Evolutionary conservation across 2,113 vertebrate genomes (phyloP), one percentile per base, ranked within the genome.

Genomic region (Pterophyllum scalare): DNA sequence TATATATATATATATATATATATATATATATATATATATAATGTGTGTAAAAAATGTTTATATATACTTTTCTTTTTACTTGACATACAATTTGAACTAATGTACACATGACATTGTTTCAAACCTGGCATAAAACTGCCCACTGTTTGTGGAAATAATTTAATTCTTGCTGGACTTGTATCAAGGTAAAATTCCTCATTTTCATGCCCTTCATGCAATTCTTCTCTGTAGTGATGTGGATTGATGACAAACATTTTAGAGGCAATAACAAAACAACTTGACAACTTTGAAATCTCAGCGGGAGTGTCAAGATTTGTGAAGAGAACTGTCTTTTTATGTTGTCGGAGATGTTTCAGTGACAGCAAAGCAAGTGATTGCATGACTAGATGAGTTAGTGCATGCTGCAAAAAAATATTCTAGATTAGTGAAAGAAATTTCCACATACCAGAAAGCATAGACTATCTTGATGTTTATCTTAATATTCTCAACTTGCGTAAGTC

Each of bases 211-310:
- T 84, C 22, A 59, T 31, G n/a, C 10, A 22, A 61, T 17, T 56
- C 35, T 54, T 22, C 76, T 28, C 62, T 72, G 35, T 19, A 60
- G 65, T 24, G 46, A 78, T 64, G 20, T 72, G 61, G n/a, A 72
- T 74, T 61, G 35, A n/a, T 77, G 75, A 78, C 40, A 76, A 77
- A 19, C 26, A 56, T 86, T 78, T 52, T 22, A 46, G n/a, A 59
- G 22, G 65, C 28, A 20, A 59, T 61, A 6, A 80, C 77, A 76
- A 72, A 31, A 72, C 56, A 59, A 28, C 49, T n/a, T 81, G 59
- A 86, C 60, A 83, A 65, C 28, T 61, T 67, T 13, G 64, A 64
- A 70, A 61, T 61, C 61, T 62, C 10, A 58, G 60, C 15, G 56
- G 24, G 11, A n/a, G 7, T 26, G 57, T 43, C 33, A 43, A 15